Conservation (phyloP, 2,113 vertebrate species). For the Elanoides forficatus region DNA sequence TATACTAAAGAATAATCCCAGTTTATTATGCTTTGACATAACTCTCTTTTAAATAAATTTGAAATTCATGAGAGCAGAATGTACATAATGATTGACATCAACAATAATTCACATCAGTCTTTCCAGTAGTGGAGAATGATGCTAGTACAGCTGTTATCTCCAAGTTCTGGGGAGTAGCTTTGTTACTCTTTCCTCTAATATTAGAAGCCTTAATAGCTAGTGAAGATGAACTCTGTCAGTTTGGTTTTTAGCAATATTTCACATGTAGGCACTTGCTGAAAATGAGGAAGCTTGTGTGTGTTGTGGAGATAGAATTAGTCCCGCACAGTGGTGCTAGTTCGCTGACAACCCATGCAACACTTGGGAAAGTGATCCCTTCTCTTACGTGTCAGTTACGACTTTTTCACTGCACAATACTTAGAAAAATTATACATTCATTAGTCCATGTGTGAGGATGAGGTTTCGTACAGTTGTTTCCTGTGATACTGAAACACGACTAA, state of each 20-base stretch:
- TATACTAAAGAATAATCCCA: slow-evolving; percentile 1
- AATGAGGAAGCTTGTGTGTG: neutral
- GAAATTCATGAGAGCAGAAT: slow-evolving; percentile 34
- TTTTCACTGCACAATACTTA: neutral
- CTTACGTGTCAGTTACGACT: neutral
- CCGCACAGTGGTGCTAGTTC: neutral
- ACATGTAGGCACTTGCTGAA: neutral
- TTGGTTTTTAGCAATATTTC: neutral
- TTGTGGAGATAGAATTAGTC: neutral
- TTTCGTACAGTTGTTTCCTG: neutral
- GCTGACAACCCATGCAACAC: neutral
- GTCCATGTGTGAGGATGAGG: neutral
- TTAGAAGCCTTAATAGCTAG: neutral
- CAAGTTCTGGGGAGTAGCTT: neutral
- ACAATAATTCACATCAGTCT: neutral
- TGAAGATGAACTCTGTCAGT: neutral
- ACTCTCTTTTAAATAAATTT: slow-evolving; percentile 35
- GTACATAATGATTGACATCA: slow-evolving; percentile 23
- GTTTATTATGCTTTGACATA: neutral
- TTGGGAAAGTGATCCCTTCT: neutral
- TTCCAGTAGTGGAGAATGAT: neutral
- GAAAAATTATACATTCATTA: neutral
- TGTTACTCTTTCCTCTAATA: neutral
- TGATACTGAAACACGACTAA: neutral
- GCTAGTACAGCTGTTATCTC: neutral